Evolutionary conservation across 2,113 vertebrate species (phyloP).

Genomic region (Aythya baeri): DNA sequence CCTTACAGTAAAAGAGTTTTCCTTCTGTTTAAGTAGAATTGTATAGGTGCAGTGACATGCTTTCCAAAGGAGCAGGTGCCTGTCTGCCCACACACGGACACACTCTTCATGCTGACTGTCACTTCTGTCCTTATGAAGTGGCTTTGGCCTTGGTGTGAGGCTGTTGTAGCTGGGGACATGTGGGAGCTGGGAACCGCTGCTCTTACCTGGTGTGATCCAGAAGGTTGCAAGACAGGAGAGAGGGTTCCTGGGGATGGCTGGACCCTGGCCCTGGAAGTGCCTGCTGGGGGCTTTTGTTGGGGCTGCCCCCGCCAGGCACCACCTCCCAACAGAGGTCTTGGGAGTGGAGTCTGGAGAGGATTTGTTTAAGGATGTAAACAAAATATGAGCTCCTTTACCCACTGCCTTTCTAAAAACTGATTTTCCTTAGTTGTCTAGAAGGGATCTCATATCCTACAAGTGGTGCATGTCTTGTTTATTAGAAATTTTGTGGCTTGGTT

Average conservation of each 20-base stretch:
- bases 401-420: neutral
- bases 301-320: too few species aligned
- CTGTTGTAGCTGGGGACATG: neutral
- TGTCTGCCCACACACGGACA: neutral
- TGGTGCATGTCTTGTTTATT: neutral
- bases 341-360: neutral
- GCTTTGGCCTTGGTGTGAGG: neutral
- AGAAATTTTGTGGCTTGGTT: neutral
- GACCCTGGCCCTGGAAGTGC: neutral
- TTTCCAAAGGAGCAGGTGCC: neutral
- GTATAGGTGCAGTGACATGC: neutral
- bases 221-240: neutral
- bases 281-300: neutral
- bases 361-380: neutral
- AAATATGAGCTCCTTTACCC: neutral
- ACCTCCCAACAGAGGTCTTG: neutral
- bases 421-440: neutral
- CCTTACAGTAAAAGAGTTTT: neutral
- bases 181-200: accelerated
- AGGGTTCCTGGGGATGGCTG: neutral
- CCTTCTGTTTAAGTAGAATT: neutral
- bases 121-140: neutral
- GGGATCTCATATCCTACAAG: neutral
- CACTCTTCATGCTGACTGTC: accelerated
- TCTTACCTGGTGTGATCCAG: neutral